Conservation (phyloP, 2,797 vertebrate genomes). For the Oreonectes daqikongensis region DNA sequence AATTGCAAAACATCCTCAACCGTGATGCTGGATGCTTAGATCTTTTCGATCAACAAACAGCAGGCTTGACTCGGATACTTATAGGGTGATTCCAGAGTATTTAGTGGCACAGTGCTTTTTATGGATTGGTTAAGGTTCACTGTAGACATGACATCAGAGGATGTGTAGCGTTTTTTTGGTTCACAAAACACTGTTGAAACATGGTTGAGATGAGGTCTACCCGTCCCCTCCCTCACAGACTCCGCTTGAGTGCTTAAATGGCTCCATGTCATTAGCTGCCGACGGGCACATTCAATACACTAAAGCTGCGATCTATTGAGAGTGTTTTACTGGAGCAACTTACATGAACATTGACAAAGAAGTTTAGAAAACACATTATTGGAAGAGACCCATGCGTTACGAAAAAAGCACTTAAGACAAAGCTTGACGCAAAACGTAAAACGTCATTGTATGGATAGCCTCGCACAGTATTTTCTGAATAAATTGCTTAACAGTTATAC, state of each 20-base stretch:
- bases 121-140: conserved; percentile 66
- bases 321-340: conserved; percentile 39
- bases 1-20: conserved; percentile 72
- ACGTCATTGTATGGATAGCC: background rate
- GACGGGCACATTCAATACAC: conserved; percentile 27
- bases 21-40: conserved; percentile 1
- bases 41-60: background rate
- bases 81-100: conserved; percentile 51
- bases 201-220: background rate
- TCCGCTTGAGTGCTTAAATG: conserved; percentile 38
- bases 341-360: conserved; percentile 20
- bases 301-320: conserved; percentile 22
- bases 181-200: background rate
- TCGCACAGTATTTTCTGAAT: background rate
- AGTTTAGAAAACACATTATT: background rate
- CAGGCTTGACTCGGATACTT: conserved; percentile 11
- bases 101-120: conserved; percentile 64
- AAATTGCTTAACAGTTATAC: background rate
- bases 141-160: conserved; percentile 44
- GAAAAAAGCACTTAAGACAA: background rate
- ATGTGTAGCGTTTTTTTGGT: conserved; percentile 3
- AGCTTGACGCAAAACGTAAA: background rate
- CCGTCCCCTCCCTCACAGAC: conserved; percentile 25
- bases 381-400: background rate
- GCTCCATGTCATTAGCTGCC: conserved; percentile 45